Percentiles rank a stretch among this genome's conserved stretches.
phyloP scores from a whole-genome alignment of 2,888 invertebrate genomes.

The Sylvicola fuscatus region DNA sequence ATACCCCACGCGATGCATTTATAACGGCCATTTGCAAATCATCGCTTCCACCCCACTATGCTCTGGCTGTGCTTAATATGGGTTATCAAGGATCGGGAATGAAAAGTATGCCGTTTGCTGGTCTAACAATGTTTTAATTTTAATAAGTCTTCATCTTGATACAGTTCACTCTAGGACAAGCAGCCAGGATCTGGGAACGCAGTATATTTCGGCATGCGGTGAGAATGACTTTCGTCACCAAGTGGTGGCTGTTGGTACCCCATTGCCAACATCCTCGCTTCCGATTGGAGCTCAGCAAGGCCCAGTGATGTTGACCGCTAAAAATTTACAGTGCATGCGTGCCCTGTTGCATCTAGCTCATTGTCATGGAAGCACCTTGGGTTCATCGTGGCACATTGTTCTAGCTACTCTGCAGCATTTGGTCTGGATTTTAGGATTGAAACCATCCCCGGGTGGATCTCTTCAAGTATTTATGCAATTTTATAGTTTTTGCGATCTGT shows the following conservation, averaged over 20 bases:
- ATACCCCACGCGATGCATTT: conserved; percentile 77
- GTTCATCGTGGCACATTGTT: conserved; percentile 89
- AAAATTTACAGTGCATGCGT: conserved; percentile 93
- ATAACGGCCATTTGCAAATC: conserved; percentile 88
- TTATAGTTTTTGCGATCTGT: not conserved
- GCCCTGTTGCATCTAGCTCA: conserved; percentile 77
- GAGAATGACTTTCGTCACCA: conserved; percentile 71
- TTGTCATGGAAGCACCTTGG: conserved; percentile 77
- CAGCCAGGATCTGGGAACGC: conserved; percentile 30
- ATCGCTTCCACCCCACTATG: conserved; percentile 91
- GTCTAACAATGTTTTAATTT: conserved; percentile 2
- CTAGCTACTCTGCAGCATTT: conserved; percentile 82
- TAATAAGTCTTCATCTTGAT: conserved; percentile 7
- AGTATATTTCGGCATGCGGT: conserved; percentile 24
- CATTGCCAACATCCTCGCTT: conserved; percentile 64
- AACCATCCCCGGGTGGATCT: conserved; percentile 86
- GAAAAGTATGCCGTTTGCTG: conserved; percentile 8
- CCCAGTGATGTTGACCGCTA: conserved; percentile 86
- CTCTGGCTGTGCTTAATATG: conserved; percentile 62
- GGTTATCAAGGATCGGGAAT: conserved; percentile 32
- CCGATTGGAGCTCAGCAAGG: conserved; percentile 41
- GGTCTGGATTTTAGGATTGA: conserved; percentile 89
- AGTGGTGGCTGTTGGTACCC: conserved; percentile 93
- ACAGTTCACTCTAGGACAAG: conserved; percentile 27
- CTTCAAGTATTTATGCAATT: conserved; percentile 30